Base-by-base conservation (phyloP, 2,113 vertebrate genomes). In the Anhinga anhinga region DNA sequence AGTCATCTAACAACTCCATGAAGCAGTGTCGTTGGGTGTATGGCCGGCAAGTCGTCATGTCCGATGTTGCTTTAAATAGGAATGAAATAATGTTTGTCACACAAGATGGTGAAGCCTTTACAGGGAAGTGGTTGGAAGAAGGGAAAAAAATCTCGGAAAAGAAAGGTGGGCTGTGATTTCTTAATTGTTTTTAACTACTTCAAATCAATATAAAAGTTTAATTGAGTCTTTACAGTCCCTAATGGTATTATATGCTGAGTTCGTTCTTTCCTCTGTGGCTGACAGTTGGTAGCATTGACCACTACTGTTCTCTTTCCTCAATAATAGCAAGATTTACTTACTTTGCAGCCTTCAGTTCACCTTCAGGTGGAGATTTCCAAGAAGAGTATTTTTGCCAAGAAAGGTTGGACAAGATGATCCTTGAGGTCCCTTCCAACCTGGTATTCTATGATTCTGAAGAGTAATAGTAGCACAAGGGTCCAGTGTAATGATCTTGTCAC, bases 1-100 rank as follows among this genome's bases (percentile, higher is more conserved):
- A 98, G 65, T 99, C 99, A 22, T 97, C 97, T 5, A 98, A 96
- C 94, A 98, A 96, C 96, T 98, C 98, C 27, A 97, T 99, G 97
- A 99, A 98, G 96, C 99, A 98, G 87, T 99, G 99, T 96, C 98
- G 99, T 82, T 99, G 99, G 99, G 99, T 99, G 29, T 99, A 99
- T 32, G 98, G 99, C 50, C 99, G 99, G 13, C 99, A 99, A 96
- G 99, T 99, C 93, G 99, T 99, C 97, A 99, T 99, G 98, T 99
- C 99, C 3, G 99, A 99, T 86, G 98, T 99, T 71, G 98, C 99
- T 82, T 98, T 99, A 96, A 99, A 99, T 97, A 99, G 96, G 88
- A 99, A 98, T 4, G 97, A 98, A 98, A 98, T 99, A 97, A 98
- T 99, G 97, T 99, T 99, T 98, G 98, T 99, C 88, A 99, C 99